These are phyloP conservation scores for Channa argus DNA, from an alignment of 2,113 vertebrate genomes.

Conservation along the genomic window DNA sequence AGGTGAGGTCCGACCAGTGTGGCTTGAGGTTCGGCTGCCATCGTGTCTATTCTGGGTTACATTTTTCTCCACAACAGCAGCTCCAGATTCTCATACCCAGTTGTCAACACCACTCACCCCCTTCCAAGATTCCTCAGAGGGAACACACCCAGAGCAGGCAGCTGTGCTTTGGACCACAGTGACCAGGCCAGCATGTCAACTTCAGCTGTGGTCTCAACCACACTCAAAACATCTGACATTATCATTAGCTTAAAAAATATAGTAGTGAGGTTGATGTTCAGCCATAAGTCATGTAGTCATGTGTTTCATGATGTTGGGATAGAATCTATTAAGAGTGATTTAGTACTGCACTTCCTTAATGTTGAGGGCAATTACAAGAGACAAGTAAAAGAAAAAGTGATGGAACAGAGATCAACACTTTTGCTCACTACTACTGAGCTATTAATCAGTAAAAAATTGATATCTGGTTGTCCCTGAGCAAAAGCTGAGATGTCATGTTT, in stretches of 20 bases:
- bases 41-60: constrained; percentile 64
- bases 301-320: constrained; percentile 1
- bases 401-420: background rate
- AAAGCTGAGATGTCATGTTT: too few relatives aligned
- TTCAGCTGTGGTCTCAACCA: constrained; percentile 41
- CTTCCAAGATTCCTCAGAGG: constrained; percentile 50
- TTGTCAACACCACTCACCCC: constrained; percentile 60
- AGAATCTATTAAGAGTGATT: background rate
- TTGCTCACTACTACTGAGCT: background rate
- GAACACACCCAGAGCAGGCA: constrained; percentile 62
- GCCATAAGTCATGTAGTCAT: background rate
- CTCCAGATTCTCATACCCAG: constrained; percentile 62
- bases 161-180: constrained; percentile 53
- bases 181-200: constrained; percentile 48
- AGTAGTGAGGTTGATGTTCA: constrained; percentile 3
- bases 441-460: too few relatives aligned
- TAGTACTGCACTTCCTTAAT: background rate
- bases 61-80: constrained; percentile 59
- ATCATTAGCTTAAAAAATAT: background rate
- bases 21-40: constrained; percentile 62
- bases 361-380: background rate
- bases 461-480: too few relatives aligned
- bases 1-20: constrained; percentile 53
- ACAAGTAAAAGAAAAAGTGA: background rate
- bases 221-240: constrained; percentile 51